A percentile compares a stretch with the other conserved stretches of the same genome.
Conservation (phyloP, 2,888 invertebrate genomes). For the Lamproptera curius region DNA sequence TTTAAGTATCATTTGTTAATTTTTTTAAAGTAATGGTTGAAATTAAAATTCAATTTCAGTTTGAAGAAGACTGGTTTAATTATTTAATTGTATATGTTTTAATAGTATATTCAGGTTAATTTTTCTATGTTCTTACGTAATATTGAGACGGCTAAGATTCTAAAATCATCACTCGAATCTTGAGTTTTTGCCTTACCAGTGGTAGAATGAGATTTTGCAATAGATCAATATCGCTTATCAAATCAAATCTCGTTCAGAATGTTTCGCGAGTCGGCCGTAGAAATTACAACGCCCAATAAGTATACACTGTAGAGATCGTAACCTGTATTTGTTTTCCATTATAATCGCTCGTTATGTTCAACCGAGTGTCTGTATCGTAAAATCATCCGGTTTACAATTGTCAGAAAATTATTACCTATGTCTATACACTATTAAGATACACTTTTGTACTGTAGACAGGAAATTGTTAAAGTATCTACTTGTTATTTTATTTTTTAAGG, state of each 20-base stretch:
- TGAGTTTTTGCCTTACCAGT: conserved; percentile 7
- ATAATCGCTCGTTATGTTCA: conserved; percentile 1
- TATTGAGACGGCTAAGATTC: neutral
- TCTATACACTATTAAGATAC: no score
- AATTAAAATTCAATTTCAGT: no score
- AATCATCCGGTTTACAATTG: neutral
- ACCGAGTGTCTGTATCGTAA: neutral
- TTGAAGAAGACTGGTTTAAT: no score
- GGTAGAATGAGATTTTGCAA: neutral
- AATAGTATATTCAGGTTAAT: no score
- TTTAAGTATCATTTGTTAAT: no score
- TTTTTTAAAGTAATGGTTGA: no score
- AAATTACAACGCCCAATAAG: neutral
- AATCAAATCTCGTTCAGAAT: conserved; percentile 6
- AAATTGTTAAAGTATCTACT: no score
- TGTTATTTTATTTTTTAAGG: no score
- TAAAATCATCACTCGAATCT: conserved; percentile 2
- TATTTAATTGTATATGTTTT: no score
- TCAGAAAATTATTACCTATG: neutral
- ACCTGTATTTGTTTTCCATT: conserved; percentile 9
- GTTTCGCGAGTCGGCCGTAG: neutral
- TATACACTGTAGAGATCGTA: neutral
- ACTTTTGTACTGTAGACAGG: no score
- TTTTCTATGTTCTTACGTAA: conserved; percentile 4
- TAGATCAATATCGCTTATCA: neutral